Evolutionary conservation across 2,113 vertebrate genomes (phyloP).

Genomic region (Pangasianodon hypophthalmus): DNA sequence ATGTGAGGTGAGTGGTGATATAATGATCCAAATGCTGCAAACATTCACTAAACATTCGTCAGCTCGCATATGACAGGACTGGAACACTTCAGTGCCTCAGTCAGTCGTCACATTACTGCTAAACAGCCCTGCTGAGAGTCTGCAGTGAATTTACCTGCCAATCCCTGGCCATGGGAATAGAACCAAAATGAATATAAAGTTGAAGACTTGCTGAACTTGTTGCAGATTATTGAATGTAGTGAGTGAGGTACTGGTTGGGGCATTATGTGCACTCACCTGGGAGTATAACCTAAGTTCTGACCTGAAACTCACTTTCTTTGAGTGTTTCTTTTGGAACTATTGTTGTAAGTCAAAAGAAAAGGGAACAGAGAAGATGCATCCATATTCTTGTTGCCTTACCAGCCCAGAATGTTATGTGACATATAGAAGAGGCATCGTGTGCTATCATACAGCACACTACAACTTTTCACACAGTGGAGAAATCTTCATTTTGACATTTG

Average conservation of each 20-base stretch:
- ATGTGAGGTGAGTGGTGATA: constrained; percentile 48
- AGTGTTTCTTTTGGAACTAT: background rate
- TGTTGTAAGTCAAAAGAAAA: background rate
- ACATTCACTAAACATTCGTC: constrained; percentile 48
- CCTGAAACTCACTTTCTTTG: background rate
- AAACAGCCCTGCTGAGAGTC: constrained; percentile 33
- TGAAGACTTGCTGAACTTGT: background rate
- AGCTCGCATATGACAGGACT: constrained; percentile 23
- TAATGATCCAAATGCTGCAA: constrained; percentile 50
- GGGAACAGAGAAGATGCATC: background rate
- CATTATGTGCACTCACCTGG: background rate
- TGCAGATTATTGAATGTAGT: background rate
- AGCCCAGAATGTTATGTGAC: background rate
- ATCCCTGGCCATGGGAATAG: background rate
- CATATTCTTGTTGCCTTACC: background rate
- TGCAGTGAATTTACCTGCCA: constrained; percentile 25
- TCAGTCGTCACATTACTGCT: constrained; percentile 26
- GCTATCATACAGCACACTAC: background rate
- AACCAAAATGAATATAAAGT: background rate
- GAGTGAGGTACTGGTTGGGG: background rate
- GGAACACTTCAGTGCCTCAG: background rate
- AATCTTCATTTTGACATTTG: constrained; percentile 32
- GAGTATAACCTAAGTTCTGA: background rate
- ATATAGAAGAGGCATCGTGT: background rate
- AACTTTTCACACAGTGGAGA: background rate